Conservation (phyloP, 1,140 invertebrate genomes). For the Aporrectodea caliginosa region DNA sequence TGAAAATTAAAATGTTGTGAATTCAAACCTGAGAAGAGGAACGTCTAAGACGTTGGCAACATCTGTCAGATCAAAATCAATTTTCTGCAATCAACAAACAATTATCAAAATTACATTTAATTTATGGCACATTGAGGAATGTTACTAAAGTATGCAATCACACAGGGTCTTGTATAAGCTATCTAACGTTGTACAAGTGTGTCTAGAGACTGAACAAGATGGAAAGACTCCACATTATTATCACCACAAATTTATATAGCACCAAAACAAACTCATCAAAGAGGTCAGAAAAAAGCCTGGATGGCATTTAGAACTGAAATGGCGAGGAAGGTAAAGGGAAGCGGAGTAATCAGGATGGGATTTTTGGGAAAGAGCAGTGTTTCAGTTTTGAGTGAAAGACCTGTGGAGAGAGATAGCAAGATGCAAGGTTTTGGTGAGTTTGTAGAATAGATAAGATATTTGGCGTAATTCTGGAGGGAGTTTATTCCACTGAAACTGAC, state of each 20-base stretch:
- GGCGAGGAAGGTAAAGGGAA: no score
- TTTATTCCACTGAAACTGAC: conserved; percentile 53
- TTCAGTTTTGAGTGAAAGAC: no score
- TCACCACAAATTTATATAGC: not conserved
- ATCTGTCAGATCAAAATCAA: conserved; percentile 93
- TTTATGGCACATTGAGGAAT: no score
- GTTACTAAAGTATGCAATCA: not conserved
- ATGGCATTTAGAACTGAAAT: not conserved
- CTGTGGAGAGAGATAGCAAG: no score
- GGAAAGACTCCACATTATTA: not conserved
- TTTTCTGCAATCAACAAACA: conserved; percentile 51
- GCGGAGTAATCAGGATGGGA: no score
- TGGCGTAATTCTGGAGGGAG: no score
- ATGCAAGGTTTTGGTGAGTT: no score
- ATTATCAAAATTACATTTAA: no score
- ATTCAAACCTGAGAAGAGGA: conserved; percentile 82
- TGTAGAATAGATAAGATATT: no score
- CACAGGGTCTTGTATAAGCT: not conserved
- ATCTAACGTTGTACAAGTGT: not conserved
- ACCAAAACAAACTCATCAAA: not conserved
- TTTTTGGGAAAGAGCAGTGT: no score
- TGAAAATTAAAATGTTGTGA: no score
- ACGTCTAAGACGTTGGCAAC: conserved; percentile 90
- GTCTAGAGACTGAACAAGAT: not conserved
- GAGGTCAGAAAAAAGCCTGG: not conserved